phyloP scores from a whole-genome alignment of 2,113 vertebrate genomes.

The Takifugu flavidus region DNA sequence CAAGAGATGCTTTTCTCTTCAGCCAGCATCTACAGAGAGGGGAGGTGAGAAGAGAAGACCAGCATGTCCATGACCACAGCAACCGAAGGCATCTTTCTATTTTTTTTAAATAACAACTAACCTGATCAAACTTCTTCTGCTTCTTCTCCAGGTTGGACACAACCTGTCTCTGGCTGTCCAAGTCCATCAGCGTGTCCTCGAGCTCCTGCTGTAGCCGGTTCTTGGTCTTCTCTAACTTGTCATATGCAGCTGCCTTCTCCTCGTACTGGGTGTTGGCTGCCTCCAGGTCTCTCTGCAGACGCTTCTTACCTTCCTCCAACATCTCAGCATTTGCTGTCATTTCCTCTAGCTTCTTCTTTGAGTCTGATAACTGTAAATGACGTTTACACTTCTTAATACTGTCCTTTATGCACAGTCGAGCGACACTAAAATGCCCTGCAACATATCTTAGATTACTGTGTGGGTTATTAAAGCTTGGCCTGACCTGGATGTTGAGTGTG shows the following conservation, averaged over 20 bases:
- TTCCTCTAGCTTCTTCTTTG: constrained; percentile 91
- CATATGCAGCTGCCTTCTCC: constrained; percentile 88
- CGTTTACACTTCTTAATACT: too few relatives aligned
- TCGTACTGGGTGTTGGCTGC: constrained; percentile 86
- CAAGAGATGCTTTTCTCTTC: constrained; percentile 93
- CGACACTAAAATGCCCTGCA: too few relatives aligned
- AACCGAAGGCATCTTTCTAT: neutral
- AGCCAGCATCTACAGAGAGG: constrained; percentile 82
- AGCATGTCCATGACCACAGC: neutral
- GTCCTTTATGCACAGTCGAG: too few relatives aligned
- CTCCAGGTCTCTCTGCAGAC: constrained; percentile 88
- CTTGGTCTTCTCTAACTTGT: constrained; percentile 96
- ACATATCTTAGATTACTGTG: neutral
- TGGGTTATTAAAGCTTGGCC: neutral
- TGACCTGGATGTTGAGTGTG: constrained; percentile 88
- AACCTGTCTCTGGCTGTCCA: constrained; percentile 92
- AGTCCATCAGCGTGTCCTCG: constrained; percentile 88
- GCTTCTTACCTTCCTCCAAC: constrained; percentile 91
- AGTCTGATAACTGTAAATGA: constrained; percentile 82
- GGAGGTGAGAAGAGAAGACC: neutral
- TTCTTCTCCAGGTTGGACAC: constrained; percentile 97
- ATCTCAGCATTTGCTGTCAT: constrained; percentile 79
- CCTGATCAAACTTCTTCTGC: constrained; percentile 98
- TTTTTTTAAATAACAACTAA: constrained; percentile 46
- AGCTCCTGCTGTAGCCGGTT: constrained; percentile 93